Base-by-base conservation (phyloP, 2,113 vertebrate genomes). In the Hippocampus abdominalis region DNA sequence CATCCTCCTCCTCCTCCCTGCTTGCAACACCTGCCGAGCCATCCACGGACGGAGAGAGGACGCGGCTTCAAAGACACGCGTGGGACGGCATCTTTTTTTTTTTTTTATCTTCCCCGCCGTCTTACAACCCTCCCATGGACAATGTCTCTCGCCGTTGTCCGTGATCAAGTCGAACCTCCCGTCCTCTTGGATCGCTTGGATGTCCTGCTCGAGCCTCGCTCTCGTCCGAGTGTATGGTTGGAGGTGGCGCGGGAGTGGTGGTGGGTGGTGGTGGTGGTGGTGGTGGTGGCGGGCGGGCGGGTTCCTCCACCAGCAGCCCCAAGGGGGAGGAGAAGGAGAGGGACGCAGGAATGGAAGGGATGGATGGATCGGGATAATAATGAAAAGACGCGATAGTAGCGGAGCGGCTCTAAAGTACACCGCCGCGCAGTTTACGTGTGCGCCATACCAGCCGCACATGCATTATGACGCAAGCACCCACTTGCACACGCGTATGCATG, bases 101-200 rank as follows among this genome's bases (percentile, higher is more conserved):
- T n/a, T n/a, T n/a, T n/a, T 36, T 36, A 36, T 44, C 42, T 83
- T 83, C 80, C 84, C 77, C 62, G 70, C 75, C 77, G 81, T 68
- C 75, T 84, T 81, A 73, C 82, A 76, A 54, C 74, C 32, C 86
- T 81, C 78, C 86, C 84, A 81, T 81, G 84, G 23, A 71, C 27
- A 78, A 77, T 86, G 80, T 81, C 85, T 81, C 82, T 89, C 86
- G 89, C 81, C 87, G 90, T 90, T 90, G 84, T 86, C 85, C 88
- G 32, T 67, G 36, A 40, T 79, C 73, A 75, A 83, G 71, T 84
- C 79, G 81, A 77, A 76, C 81, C 77, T 78, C 86, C 5, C 76
- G 85, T 85, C 85, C 82, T 39, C 80, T 79, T 73, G 8, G 66
- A 82, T 78, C 81, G 40, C 63, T 64, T 64, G 44, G 83, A 80